phyloP scores from a whole-genome alignment of 2,113 vertebrate species.

The Pteruthius melanotis region DNA sequence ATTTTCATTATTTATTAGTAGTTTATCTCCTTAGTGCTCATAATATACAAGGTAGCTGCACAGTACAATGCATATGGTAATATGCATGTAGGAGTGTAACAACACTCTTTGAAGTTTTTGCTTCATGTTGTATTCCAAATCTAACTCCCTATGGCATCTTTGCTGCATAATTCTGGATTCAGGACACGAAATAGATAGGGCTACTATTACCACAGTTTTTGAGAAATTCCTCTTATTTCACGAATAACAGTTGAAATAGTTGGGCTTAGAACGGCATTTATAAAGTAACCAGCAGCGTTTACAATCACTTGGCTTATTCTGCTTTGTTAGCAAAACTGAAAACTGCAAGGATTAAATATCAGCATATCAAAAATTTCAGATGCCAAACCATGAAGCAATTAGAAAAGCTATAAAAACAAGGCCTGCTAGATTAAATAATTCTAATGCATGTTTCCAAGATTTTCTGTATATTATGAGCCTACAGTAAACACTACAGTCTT shows the following conservation, averaged over 20 bases:
- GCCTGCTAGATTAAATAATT: neutral
- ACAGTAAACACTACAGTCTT: neutral
- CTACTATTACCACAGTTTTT: neutral
- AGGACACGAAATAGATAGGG: neutral
- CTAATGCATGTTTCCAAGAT: neutral
- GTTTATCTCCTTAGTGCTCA: neutral
- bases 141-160: neutral
- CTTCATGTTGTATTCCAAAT: neutral
- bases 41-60: neutral
- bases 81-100: neutral
- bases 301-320: neutral
- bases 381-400: neutral
- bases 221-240: neutral
- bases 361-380: neutral
- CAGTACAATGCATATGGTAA: neutral
- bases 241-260: neutral
- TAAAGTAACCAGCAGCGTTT: neutral
- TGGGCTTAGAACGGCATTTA: neutral
- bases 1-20: constrained; percentile 1
- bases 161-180: neutral
- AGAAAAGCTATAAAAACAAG: neutral
- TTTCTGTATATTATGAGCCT: neutral
- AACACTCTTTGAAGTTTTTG: neutral
- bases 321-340: neutral
- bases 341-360: neutral